These are phyloP conservation scores for Falco naumanni DNA, from an alignment of 2,797 vertebrate species.

Conservation along the genomic window DNA sequence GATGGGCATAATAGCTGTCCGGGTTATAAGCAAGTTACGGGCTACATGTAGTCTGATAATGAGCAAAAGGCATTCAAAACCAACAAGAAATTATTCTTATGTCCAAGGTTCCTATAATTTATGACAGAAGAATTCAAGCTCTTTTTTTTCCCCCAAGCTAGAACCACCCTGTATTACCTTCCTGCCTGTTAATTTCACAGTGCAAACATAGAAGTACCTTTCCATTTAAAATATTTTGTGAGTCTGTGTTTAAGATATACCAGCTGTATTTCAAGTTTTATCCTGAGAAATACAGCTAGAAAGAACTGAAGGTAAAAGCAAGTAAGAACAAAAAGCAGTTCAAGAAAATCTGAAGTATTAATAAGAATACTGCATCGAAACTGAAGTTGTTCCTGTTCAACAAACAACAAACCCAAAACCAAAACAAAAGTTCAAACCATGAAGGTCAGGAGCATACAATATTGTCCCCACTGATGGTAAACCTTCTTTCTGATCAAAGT, in stretches of 20 bases:
- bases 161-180: not conserved
- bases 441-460: not conserved
- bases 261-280: not conserved
- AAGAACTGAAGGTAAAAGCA: not conserved
- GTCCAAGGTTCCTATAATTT: not conserved
- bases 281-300: not conserved
- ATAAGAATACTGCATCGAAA: not conserved
- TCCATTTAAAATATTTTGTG: not conserved
- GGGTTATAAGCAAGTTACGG: not conserved
- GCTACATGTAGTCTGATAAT: not conserved
- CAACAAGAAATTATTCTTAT: not conserved
- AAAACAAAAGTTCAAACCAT: not conserved
- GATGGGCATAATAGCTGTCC: not conserved
- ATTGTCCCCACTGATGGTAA: not conserved
- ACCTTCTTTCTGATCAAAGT: not conserved
- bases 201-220: not conserved
- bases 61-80: not conserved
- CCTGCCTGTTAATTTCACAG: not conserved
- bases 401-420: not conserved
- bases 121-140: not conserved
- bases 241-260: not conserved
- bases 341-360: not conserved
- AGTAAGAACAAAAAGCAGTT: not conserved
- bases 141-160: not conserved
- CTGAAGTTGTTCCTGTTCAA: not conserved